Conservation (phyloP, 2,888 invertebrate species). For the Zaprionus obscuricornis region DNA sequence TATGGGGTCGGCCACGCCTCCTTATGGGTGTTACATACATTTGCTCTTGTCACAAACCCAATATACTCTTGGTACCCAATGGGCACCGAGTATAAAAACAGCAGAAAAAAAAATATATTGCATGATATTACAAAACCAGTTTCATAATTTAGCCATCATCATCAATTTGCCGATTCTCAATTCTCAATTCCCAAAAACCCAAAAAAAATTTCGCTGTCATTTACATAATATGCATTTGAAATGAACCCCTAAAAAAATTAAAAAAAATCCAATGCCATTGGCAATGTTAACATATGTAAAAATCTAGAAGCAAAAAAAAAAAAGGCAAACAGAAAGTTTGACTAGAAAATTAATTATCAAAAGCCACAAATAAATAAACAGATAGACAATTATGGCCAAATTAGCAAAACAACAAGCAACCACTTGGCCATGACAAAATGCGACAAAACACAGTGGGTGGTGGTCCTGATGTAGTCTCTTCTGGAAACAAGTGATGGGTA, state of each 20-base stretch:
- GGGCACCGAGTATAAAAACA: too few species aligned
- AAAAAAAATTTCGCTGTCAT: too few species aligned
- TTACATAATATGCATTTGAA: constrained; percentile 12
- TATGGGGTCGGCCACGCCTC: too few species aligned
- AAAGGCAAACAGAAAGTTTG: constrained; percentile 54
- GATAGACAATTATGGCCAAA: constrained; percentile 81
- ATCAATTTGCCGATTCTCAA: too few species aligned
- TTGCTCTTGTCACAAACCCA: too few species aligned
- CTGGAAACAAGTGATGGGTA: too few species aligned
- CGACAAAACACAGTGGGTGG: background rate
- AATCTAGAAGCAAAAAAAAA: constrained; percentile 23
- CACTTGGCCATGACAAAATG: constrained; percentile 58
- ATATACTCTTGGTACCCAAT: too few species aligned
- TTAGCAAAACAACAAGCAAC: constrained; percentile 77
- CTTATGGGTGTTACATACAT: too few species aligned
- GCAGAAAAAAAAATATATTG: too few species aligned
- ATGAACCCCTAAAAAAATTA: constrained; percentile 15
- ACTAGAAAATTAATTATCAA: constrained; percentile 70
- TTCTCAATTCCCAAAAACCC: too few species aligned
- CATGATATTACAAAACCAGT: constrained; percentile 47
- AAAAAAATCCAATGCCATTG: constrained; percentile 5
- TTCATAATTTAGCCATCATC: constrained; percentile 53
- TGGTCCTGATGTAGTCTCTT: too few species aligned
- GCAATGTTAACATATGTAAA: constrained; percentile 79
- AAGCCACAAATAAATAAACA: constrained; percentile 71